Evolutionary conservation across 30 jellyfish, hydroid and myxozoan species (phyloP).

Genomic region (Chrysaora quinquecirrha): DNA sequence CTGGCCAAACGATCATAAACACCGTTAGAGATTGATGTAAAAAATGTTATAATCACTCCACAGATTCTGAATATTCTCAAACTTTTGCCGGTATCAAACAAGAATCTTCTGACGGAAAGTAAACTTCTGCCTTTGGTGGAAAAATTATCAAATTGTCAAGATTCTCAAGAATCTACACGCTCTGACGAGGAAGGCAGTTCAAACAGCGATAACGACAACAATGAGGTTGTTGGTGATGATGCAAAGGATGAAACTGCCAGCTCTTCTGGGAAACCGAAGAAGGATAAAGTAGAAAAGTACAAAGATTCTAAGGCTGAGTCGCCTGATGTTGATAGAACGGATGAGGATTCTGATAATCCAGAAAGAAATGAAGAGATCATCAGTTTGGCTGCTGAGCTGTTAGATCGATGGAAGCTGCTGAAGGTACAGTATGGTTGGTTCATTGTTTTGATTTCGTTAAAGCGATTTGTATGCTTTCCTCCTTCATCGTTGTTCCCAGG

Average conservation of each 20-base stretch:
- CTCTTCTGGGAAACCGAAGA: not conserved
- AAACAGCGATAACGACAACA: slow-evolving; percentile 78
- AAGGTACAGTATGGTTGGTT: slow-evolving; percentile 50
- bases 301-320: slow-evolving; percentile 5
- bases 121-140: slow-evolving; percentile 70
- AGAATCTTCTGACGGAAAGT: slow-evolving; percentile 93
- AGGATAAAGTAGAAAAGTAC: not conserved
- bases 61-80: slow-evolving; percentile 87
- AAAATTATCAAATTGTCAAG: slow-evolving; percentile 72
- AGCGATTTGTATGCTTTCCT: too few relatives aligned
- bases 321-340: slow-evolving; percentile 35
- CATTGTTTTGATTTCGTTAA: too few relatives aligned
- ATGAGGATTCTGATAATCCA: slow-evolving; percentile 49
- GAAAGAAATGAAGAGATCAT: slow-evolving; percentile 63
- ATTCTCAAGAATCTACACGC: slow-evolving; percentile 59
- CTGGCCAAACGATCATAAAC: too few relatives aligned
- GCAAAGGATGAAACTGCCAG: not conserved
- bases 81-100: slow-evolving; percentile 91
- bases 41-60: not conserved
- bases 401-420: slow-evolving; percentile 81
- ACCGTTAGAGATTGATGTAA: too few relatives aligned
- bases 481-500: too few relatives aligned
- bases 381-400: slow-evolving; percentile 66
- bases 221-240: slow-evolving; percentile 44
- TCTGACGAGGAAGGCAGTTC: slow-evolving; percentile 91